Evolutionary conservation across 2,888 invertebrate species (phyloP).

Genomic region (Dryobotodes eremita): DNA sequence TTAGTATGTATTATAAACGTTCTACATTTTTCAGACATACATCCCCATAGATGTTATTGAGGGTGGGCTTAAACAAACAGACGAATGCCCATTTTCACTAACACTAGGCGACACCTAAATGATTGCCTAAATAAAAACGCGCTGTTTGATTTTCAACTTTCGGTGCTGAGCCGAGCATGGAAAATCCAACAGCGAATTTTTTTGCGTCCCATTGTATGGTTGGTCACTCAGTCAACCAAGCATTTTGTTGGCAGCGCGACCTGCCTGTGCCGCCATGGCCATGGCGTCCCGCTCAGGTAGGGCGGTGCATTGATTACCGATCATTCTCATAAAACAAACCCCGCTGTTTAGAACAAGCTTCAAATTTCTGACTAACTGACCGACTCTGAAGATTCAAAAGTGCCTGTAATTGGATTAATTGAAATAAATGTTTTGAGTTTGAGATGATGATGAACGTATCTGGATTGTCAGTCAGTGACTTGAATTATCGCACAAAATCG

Average conservation of each 20-base stretch:
- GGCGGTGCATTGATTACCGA: neutral
- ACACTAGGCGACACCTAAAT: neutral
- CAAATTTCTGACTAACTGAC: no score
- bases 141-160: neutral
- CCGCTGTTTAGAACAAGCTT: neutral
- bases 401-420: no score
- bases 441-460: neutral
- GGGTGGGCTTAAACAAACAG: neutral
- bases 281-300: neutral
- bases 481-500: slow-evolving; percentile 1
- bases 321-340: neutral
- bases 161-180: neutral
- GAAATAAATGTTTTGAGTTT: no score
- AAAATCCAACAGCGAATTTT: neutral
- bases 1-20: neutral
- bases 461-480: neutral
- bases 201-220: neutral
- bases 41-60: neutral
- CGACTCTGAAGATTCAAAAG: no score
- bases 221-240: neutral
- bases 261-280: neutral
- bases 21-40: neutral
- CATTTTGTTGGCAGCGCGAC: neutral
- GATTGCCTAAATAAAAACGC: neutral
- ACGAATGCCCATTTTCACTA: neutral